These are phyloP conservation scores for Gobionotothen gibberifrons DNA, from an alignment of 2,797 vertebrate genomes.

Conservation along the genomic window DNA sequence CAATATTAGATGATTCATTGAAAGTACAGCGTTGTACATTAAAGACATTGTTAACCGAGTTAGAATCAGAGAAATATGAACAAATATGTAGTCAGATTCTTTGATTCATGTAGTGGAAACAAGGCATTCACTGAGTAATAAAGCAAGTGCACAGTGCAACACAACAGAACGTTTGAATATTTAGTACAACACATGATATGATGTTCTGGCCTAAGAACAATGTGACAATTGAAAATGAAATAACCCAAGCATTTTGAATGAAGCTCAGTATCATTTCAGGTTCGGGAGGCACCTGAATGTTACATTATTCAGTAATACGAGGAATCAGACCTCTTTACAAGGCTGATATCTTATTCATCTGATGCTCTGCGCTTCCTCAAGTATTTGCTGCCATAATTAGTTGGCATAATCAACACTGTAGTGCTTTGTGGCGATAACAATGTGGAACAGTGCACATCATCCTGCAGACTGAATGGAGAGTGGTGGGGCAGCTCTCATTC, in stretches of 20 bases:
- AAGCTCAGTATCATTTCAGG: conserved; percentile 54
- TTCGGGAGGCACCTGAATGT: conserved; percentile 55
- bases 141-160: background rate
- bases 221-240: conserved; percentile 41
- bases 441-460: conserved; percentile 39
- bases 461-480: conserved; percentile 41
- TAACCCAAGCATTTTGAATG: conserved; percentile 34
- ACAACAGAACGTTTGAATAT: background rate
- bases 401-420: conserved; percentile 68
- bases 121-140: background rate
- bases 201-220: conserved; percentile 33
- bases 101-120: background rate
- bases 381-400: conserved; percentile 74
- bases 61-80: background rate
- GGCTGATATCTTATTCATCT: conserved; percentile 74
- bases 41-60: background rate
- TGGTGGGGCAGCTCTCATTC: conserved; percentile 50
- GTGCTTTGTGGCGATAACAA: conserved; percentile 67
- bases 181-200: conserved; percentile 5
- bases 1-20: background rate
- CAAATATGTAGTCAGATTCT: background rate
- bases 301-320: conserved; percentile 55
- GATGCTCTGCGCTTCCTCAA: conserved; percentile 62
- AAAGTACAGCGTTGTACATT: background rate
- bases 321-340: conserved; percentile 64